These are phyloP conservation scores for Lithophane semibrunnea DNA, from an alignment of 2,888 invertebrate species.

Conservation along the genomic window DNA sequence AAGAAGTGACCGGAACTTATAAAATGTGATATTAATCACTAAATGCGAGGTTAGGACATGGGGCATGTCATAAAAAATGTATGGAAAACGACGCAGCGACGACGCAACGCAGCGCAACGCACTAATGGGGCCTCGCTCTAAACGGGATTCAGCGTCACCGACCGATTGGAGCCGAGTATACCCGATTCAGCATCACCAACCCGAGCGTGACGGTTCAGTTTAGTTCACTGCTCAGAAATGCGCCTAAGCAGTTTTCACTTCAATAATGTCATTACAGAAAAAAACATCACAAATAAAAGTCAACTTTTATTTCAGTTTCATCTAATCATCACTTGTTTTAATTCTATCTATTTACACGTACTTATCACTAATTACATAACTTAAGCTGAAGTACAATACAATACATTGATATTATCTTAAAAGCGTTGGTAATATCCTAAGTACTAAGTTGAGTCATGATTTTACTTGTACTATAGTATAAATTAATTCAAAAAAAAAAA, in stretches of 20 bases:
- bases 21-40: too few species aligned
- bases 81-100: too few species aligned
- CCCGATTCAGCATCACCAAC: not conserved
- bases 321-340: slow-evolving; percentile 62
- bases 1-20: too few species aligned
- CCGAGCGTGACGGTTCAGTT: not conserved
- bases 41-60: too few species aligned
- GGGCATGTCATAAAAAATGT: too few species aligned
- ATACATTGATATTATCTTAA: slow-evolving; percentile 53
- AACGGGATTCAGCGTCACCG: too few species aligned
- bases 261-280: not conserved
- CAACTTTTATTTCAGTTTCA: slow-evolving; percentile 33
- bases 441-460: slow-evolving; percentile 63
- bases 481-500: slow-evolving; percentile 64
- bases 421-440: slow-evolving; percentile 61
- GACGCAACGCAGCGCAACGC: too few species aligned
- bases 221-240: not conserved
- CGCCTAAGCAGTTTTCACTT: not conserved
- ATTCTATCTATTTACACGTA: slow-evolving; percentile 63
- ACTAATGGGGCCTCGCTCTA: too few species aligned
- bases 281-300: slow-evolving; percentile 45
- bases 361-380: slow-evolving; percentile 51
- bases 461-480: slow-evolving; percentile 57
- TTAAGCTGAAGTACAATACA: slow-evolving; percentile 51
- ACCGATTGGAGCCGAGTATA: not conserved